Evolutionary conservation across 2,888 invertebrate genomes (phyloP).

Genomic region (Artemia sp.): DNA sequence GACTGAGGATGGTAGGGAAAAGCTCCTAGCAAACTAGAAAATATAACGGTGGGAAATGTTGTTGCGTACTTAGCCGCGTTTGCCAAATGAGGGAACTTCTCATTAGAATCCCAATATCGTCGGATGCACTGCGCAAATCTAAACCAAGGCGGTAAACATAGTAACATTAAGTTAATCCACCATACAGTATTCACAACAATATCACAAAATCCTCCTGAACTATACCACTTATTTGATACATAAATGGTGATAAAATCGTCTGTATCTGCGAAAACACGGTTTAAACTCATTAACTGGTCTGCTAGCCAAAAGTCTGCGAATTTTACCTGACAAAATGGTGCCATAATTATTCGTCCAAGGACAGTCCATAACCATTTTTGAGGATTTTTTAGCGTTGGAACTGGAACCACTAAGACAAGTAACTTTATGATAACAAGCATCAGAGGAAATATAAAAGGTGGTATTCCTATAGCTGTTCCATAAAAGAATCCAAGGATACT

Average conservation of each 20-base stretch:
- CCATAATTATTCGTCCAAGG: slow-evolving; percentile 32
- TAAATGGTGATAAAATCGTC: too few species aligned
- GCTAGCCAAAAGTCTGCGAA: slow-evolving; percentile 41
- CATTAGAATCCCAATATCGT: slow-evolving; percentile 79
- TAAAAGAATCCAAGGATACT: slow-evolving; percentile 19
- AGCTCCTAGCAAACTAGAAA: slow-evolving; percentile 43
- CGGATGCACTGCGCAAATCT: slow-evolving; percentile 92
- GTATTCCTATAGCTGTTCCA: not conserved
- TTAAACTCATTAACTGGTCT: slow-evolving; percentile 36
- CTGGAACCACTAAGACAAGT: slow-evolving; percentile 18
- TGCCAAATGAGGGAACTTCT: slow-evolving; percentile 84
- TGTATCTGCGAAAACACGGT: not conserved
- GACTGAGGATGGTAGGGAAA: slow-evolving; percentile 17
- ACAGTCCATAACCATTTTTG: not conserved
- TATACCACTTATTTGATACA: not conserved
- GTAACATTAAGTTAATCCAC: slow-evolving; percentile 49
- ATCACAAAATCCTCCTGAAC: slow-evolving; percentile 37
- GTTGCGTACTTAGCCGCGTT: slow-evolving; percentile 98
- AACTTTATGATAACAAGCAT: slow-evolving; percentile 12
- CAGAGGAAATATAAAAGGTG: slow-evolving; percentile 18
- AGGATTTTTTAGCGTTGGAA: not conserved
- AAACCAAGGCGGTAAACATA: slow-evolving; percentile 89
- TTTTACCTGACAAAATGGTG: slow-evolving; percentile 37
- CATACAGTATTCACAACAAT: slow-evolving; percentile 53
- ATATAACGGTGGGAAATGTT: slow-evolving; percentile 81